phyloP scores from a whole-genome alignment of 2,888 invertebrate species.

The Synergus itoensis region DNA sequence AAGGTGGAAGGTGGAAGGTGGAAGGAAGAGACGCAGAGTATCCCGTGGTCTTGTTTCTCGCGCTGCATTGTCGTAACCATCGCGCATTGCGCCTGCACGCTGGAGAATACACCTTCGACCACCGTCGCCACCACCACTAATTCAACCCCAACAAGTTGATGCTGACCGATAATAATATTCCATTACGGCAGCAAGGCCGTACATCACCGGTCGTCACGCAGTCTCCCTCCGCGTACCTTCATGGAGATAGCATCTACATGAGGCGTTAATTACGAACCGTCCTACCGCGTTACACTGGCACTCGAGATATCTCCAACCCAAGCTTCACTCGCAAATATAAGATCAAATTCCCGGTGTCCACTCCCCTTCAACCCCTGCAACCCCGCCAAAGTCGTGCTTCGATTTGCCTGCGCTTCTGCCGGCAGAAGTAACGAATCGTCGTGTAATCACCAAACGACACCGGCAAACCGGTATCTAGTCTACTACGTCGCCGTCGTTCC shows the following conservation, averaged over 20 bases:
- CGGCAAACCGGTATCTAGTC: slow-evolving; percentile 47
- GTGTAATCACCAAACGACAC: slow-evolving; percentile 51
- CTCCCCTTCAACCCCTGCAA: background rate
- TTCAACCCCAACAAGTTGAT: slow-evolving; percentile 72
- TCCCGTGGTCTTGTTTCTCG: slow-evolving; percentile 57
- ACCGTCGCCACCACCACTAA: slow-evolving; percentile 62
- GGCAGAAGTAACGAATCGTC: slow-evolving; percentile 51
- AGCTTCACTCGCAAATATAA: slow-evolving; percentile 61
- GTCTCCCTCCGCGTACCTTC: slow-evolving; percentile 66
- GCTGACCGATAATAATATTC: slow-evolving; percentile 77
- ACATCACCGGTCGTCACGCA: slow-evolving; percentile 75
- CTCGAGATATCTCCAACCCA: slow-evolving; percentile 67
- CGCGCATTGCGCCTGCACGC: slow-evolving; percentile 49
- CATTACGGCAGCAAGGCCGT: slow-evolving; percentile 73
- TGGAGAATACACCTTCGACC: slow-evolving; percentile 55
- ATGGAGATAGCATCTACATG: slow-evolving; percentile 75
- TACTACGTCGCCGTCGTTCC: background rate
- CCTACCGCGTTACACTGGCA: slow-evolving; percentile 75
- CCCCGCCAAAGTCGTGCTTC: slow-evolving; percentile 26
- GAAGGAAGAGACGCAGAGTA: slow-evolving; percentile 26
- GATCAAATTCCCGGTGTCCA: slow-evolving; percentile 63
- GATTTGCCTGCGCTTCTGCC: slow-evolving; percentile 15
- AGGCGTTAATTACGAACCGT: slow-evolving; percentile 77
- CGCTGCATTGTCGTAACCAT: slow-evolving; percentile 57
- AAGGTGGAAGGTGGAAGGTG: slow-evolving; percentile 6